phyloP scores from a whole-genome alignment of 2,113 vertebrate species.

The Sebastes schlegelii region DNA sequence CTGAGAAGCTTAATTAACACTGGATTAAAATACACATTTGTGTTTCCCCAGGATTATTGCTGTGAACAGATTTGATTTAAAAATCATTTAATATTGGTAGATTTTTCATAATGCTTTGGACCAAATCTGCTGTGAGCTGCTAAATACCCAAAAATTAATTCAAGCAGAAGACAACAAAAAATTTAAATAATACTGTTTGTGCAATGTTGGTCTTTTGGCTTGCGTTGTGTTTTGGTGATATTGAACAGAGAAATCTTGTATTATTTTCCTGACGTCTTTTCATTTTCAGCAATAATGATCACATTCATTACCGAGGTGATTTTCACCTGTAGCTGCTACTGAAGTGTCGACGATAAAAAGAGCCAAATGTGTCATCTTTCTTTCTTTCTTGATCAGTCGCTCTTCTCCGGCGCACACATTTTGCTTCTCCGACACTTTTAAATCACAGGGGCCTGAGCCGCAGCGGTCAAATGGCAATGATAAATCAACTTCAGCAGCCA shows the following conservation, averaged over 20 bases:
- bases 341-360: not conserved
- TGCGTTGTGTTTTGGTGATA: not conserved
- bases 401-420: conserved; percentile 12
- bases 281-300: not conserved
- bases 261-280: not conserved
- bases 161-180: not conserved
- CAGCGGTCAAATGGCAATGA: conserved; percentile 30
- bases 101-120: not conserved
- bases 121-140: not conserved
- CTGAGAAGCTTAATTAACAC: conserved; percentile 17
- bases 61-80: not conserved
- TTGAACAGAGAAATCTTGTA: not conserved
- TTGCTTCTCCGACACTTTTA: conserved; percentile 4
- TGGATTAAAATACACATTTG: not conserved
- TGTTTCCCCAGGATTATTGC: not conserved
- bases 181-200: not conserved
- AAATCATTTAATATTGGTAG: not conserved
- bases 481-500: conserved; percentile 35
- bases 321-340: conserved; percentile 5
- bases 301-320: not conserved
- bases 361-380: not conserved
- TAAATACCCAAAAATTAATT: not conserved
- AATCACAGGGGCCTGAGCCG: conserved; percentile 13
- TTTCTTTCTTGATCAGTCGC: not conserved
- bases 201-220: not conserved